Base-by-base conservation (phyloP, 2,888 invertebrate genomes). In the Andrena trimmerana region DNA sequence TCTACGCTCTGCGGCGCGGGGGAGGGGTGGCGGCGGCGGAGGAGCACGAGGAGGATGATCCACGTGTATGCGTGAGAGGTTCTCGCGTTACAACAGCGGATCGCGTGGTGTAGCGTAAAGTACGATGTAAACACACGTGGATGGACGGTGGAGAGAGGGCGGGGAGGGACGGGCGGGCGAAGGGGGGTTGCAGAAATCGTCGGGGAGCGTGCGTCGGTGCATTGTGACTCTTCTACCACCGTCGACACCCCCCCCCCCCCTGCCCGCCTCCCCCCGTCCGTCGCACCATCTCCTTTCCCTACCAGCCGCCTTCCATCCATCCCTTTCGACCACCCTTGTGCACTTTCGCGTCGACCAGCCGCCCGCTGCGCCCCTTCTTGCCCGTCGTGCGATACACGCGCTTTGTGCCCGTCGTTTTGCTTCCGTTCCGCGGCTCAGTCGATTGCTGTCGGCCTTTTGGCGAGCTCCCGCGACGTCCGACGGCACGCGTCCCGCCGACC, bases 361-460 rank as follows among this genome's bases (percentile, higher is more conserved):
- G 75, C 29, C 59, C 73, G 42, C 50, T 48, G 71, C 80, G 62
- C 83, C 77, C 80, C 83, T 81, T 68, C 85, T 77, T 74, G 79
- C 3, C 24, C 57, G 57, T 86, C 65, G 57, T 84, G 84, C 84
- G 85, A 88, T 88, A 88, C 57, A 27, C 57, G 57, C 88, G 89
- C 88, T 91, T 91, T 87, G 88, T 88, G 86, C 81, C 57, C 70
- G 67, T 65, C 66, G 71, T 60, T 50, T 24, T 24, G 83, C 83
- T 86, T 85, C 86, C 84, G 88, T 90, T 89, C 84, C 68, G 82
- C 59, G 69, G 84, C 83, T 88, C 89, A 88, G 87, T 90, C 86
- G 84, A 83, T 87, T 88, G 89, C 86, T 87, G 83, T 83, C 86
- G 76, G 80, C 87, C 87, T 84, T 82, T 84, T 42, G 87, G 76